These are phyloP conservation scores for Myodes glareolus DNA, from an alignment of 2,113 vertebrate genomes.

Conservation along the genomic window DNA sequence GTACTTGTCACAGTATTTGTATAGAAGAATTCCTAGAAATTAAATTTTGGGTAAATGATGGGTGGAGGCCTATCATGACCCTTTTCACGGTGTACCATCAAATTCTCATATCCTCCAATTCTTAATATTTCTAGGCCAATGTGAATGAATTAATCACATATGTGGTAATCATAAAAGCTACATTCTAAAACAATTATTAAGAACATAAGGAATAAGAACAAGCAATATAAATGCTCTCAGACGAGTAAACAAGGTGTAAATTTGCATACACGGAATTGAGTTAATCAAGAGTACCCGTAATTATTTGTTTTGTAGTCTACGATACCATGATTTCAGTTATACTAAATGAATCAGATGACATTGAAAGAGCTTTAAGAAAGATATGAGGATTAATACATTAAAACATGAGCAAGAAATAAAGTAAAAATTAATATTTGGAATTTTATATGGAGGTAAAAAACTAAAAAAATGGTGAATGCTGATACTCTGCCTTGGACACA, in stretches of 20 bases:
- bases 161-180: not conserved
- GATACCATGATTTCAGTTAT: not conserved
- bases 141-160: slow-evolving; percentile 21
- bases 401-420: not conserved
- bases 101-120: not conserved
- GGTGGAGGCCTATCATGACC: not conserved
- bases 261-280: not conserved
- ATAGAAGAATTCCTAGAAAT: not conserved
- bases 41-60: not conserved
- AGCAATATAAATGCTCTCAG: slow-evolving; percentile 38
- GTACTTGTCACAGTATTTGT: not conserved
- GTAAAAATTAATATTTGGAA: not conserved
- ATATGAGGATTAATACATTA: not conserved
- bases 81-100: not conserved
- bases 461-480: not conserved
- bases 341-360: not conserved
- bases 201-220: slow-evolving; percentile 2
- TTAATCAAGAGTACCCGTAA: not conserved
- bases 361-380: not conserved
- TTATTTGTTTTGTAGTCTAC: not conserved
- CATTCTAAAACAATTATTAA: slow-evolving; percentile 49
- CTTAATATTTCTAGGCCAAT: not conserved
- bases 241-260: not conserved
- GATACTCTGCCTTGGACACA: not conserved
- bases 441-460: slow-evolving; percentile 2